phyloP scores from a whole-genome alignment of 2,797 vertebrate genomes.

The Coilia nasus region DNA sequence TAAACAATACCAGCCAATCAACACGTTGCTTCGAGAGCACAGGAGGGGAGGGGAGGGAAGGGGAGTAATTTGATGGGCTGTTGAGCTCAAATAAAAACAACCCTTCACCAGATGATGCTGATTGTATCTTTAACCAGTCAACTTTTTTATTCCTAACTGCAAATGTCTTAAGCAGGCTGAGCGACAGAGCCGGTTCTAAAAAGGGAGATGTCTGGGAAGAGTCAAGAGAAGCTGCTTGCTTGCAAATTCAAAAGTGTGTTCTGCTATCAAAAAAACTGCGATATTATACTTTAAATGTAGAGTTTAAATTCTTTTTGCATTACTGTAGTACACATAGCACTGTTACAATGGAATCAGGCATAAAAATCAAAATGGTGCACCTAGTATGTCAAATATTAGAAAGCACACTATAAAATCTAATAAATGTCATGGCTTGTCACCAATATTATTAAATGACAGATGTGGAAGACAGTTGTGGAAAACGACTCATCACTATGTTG shows the following conservation, averaged over 20 bases:
- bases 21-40: background rate
- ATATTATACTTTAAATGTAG: background rate
- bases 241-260: background rate
- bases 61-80: background rate
- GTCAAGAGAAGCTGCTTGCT: background rate
- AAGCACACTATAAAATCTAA: background rate
- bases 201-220: background rate
- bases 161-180: background rate
- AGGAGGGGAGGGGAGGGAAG: background rate
- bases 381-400: background rate
- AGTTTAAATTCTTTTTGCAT: background rate
- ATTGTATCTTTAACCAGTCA: background rate
- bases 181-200: background rate
- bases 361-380: background rate
- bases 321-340: background rate
- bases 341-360: background rate
- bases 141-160: background rate
- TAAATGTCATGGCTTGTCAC: background rate
- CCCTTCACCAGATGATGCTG: background rate
- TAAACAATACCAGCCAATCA: constrained; percentile 3
- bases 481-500: background rate
- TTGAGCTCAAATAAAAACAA: background rate
- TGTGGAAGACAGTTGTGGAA: background rate
- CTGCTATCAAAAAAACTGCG: background rate
- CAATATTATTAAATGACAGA: background rate